A percentile compares a stretch with the other conserved stretches of the same genome.
phyloP scores from a whole-genome alignment of 2,797 vertebrate genomes.

The Ataeniobius toweri region DNA sequence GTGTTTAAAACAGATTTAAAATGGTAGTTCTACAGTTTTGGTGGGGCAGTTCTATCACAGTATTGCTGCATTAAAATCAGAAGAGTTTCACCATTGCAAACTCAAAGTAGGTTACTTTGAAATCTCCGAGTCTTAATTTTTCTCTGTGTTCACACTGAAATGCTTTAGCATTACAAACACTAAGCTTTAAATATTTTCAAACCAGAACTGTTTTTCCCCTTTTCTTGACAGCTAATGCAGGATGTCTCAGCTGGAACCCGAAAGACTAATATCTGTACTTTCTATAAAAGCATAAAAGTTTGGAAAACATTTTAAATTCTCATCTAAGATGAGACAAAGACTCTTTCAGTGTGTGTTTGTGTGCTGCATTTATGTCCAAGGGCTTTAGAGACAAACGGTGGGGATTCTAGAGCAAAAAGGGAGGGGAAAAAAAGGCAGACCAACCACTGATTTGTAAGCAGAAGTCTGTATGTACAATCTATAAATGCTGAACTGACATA shows the following conservation, averaged over 20 bases:
- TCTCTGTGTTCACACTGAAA: constrained; percentile 27
- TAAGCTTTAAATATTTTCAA: constrained; percentile 33
- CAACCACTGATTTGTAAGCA: constrained; percentile 51
- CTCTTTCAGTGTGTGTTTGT: constrained; percentile 20
- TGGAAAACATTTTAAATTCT: constrained; percentile 66
- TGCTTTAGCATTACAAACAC: constrained; percentile 24
- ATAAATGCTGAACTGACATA: constrained; percentile 56
- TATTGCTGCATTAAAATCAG: constrained; percentile 12
- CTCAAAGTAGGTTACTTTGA: constrained; percentile 6
- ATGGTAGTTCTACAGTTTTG: constrained; percentile 1
- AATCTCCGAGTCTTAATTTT: constrained; percentile 10
- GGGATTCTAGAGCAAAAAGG: constrained; percentile 7
- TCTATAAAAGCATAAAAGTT: constrained; percentile 58
- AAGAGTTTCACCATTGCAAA: constrained; percentile 8
- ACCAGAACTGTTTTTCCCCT: constrained; percentile 1
- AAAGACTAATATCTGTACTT: constrained; percentile 62
- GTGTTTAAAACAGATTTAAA: constrained; percentile 38
- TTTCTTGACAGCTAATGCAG: constrained; percentile 26
- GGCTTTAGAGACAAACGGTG: constrained; percentile 21
- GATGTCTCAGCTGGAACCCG: constrained; percentile 24
- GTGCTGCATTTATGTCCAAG: constrained; percentile 2
- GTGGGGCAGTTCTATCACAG: constrained; percentile 9
- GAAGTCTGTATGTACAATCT: constrained; percentile 52
- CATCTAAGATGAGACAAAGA: constrained; percentile 48
- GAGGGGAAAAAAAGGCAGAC: background rate